These are phyloP conservation scores for Poecilobothrus nobilitatus DNA, from an alignment of 2,888 invertebrate genomes.

Conservation along the genomic window DNA sequence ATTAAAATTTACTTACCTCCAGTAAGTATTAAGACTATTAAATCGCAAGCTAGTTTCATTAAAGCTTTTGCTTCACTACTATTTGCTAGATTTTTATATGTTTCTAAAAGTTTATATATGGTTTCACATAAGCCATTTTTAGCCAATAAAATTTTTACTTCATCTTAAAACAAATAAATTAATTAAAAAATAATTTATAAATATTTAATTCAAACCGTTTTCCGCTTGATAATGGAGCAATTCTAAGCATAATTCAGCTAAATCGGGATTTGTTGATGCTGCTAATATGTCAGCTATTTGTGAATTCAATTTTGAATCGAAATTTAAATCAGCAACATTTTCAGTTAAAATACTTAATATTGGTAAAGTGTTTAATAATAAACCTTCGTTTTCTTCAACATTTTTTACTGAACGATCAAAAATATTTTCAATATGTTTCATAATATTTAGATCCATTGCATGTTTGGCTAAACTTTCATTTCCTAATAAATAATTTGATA, in stretches of 20 bases:
- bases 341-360: constrained; percentile 56
- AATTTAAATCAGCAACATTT: constrained; percentile 52
- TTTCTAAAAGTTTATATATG: constrained; percentile 64
- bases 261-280: constrained; percentile 58
- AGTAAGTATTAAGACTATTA: constrained; percentile 73
- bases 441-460: constrained; percentile 49
- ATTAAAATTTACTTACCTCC: constrained; percentile 54
- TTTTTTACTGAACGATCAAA: constrained; percentile 45
- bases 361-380: constrained; percentile 49
- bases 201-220: constrained; percentile 47
- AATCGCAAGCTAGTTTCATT: constrained; percentile 76
- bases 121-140: constrained; percentile 67
- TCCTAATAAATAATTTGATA: constrained; percentile 71
- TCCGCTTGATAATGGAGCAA: constrained; percentile 68
- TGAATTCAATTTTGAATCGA: constrained; percentile 49
- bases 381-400: constrained; percentile 50
- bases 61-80: constrained; percentile 55
- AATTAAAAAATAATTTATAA: not conserved
- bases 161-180: constrained; percentile 49
- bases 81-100: constrained; percentile 55
- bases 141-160: constrained; percentile 67
- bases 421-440: constrained; percentile 49
- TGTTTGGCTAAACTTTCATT: constrained; percentile 58
- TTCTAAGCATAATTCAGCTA: constrained; percentile 68
- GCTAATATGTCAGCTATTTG: constrained; percentile 53